Percentiles rank a stretch among this genome's conserved stretches.
phyloP scores from a whole-genome alignment of 2,888 invertebrate genomes.

The Campaea margaritaria region DNA sequence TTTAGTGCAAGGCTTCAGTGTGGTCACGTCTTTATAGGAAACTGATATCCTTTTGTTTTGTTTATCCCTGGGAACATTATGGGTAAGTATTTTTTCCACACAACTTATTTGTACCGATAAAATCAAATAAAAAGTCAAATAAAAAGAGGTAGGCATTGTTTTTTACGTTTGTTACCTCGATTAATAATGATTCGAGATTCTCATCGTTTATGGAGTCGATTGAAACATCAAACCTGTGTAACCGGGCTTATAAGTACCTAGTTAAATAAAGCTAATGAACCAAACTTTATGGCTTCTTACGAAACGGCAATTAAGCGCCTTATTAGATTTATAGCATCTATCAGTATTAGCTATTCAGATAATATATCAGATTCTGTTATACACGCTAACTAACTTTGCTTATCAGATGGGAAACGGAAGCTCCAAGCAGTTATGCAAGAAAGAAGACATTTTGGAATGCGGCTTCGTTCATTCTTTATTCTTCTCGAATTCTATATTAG shows the following conservation, averaged over 20 bases:
- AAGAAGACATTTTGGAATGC: too few relatives aligned
- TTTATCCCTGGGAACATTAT: neutral
- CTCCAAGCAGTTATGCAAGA: neutral
- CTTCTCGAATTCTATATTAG: too few relatives aligned
- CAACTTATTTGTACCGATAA: neutral
- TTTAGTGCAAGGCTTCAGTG: constrained; percentile 29
- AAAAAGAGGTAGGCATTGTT: too few relatives aligned
- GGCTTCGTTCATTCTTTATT: too few relatives aligned
- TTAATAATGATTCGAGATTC: too few relatives aligned
- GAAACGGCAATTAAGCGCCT: constrained; percentile 26
- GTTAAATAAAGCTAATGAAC: constrained; percentile 20
- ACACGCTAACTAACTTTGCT: constrained; percentile 13
- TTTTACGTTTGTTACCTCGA: too few relatives aligned
- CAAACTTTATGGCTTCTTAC: constrained; percentile 7
- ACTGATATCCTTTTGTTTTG: neutral
- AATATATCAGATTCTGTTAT: constrained; percentile 12
- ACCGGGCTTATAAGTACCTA: neutral
- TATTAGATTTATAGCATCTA: constrained; percentile 25
- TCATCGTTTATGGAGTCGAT: too few relatives aligned
- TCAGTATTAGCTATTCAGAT: constrained; percentile 10
- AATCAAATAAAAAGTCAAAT: too few relatives aligned
- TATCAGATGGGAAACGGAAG: neutral
- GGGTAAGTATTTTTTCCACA: neutral
- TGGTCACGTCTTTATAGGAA: constrained; percentile 16
- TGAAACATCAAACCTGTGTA: too few relatives aligned